phyloP scores from a whole-genome alignment of 2,113 vertebrate genomes.

The Jaculus jaculus region DNA sequence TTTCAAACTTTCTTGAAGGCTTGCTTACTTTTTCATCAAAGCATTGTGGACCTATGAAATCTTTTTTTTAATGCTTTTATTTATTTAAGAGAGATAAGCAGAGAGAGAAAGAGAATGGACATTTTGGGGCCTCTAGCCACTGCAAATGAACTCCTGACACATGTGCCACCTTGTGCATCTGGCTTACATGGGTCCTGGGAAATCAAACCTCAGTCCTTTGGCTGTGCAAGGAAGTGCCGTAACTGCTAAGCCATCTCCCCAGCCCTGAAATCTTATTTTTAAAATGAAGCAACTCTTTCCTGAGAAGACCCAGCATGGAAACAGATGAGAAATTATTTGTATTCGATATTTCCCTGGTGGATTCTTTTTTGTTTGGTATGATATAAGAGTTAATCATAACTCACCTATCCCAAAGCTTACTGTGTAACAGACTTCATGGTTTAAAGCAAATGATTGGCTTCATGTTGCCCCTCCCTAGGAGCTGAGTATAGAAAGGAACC shows the following conservation, averaged over 20 bases:
- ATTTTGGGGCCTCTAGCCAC: no score
- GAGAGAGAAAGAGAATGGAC: no score
- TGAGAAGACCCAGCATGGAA: background rate
- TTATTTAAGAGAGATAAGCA: no score
- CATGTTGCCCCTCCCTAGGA: background rate
- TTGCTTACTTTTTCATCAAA: constrained; percentile 17
- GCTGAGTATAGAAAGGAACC: background rate
- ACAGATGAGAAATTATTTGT: constrained; percentile 19
- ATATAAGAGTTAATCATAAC: background rate
- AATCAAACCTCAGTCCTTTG: no score
- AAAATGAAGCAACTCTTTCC: constrained; percentile 39
- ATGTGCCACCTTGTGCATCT: no score
- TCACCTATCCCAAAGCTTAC: background rate
- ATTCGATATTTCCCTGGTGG: background rate
- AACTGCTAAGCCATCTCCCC: no score
- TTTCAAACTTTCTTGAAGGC: background rate
- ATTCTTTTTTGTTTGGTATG: background rate
- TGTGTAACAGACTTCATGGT: background rate
- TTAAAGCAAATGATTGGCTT: background rate
- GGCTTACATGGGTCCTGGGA: no score
- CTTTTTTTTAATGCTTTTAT: constrained; percentile 50
- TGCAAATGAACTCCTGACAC: no score
- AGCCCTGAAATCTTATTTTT: constrained; percentile 43
- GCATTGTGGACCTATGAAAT: background rate
- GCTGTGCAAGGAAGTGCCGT: no score